A percentile compares a stretch with the other conserved stretches of the same genome.
Conservation (phyloP, 2,113 vertebrate species). For the Maccullochella peelii region DNA sequence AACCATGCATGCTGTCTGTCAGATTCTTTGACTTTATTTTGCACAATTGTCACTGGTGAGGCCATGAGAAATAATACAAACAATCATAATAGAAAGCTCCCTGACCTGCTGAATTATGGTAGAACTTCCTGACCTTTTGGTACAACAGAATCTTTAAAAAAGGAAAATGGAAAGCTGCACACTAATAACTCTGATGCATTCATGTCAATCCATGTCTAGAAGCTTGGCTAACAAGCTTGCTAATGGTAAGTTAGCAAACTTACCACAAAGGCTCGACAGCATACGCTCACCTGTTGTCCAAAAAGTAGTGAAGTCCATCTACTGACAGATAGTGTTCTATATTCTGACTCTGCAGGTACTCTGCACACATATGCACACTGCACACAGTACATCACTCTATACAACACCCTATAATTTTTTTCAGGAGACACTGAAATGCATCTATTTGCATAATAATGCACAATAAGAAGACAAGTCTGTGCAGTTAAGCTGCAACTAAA, state of each 20-base stretch:
- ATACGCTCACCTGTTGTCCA: neutral
- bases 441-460: conserved; percentile 1
- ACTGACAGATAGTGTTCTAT: conserved; percentile 27
- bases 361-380: conserved; percentile 28
- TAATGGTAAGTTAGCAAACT: too few relatives aligned
- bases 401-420: conserved; percentile 16
- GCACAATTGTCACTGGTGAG: neutral
- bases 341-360: conserved; percentile 33
- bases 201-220: neutral
- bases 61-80: neutral
- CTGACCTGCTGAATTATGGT: neutral
- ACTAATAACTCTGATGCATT: neutral
- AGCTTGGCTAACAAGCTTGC: too few relatives aligned
- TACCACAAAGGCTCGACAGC: conserved; percentile 28
- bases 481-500: neutral
- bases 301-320: neutral
- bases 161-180: neutral
- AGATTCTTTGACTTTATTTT: neutral
- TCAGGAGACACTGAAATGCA: conserved; percentile 3
- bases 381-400: neutral
- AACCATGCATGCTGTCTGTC: neutral
- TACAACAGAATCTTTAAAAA: neutral
- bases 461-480: neutral
- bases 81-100: neutral
- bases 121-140: neutral